These are phyloP conservation scores for Fopius arisanus DNA, from an alignment of 1,140 invertebrate species.

Conservation along the genomic window DNA sequence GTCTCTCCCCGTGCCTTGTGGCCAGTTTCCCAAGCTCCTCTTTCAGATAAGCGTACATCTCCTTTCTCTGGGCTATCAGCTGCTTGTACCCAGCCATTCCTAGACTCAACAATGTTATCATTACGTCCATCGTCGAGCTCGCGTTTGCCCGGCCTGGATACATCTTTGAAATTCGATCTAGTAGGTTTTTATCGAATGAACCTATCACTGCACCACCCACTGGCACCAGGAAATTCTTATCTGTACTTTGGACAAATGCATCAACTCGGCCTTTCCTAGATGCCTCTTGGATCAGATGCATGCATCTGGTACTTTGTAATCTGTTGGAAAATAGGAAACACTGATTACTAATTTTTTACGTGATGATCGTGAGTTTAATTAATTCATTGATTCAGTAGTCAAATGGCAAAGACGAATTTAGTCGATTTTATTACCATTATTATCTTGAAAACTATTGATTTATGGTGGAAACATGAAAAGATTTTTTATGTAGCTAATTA, in stretches of 20 bases:
- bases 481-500: too few relatives aligned
- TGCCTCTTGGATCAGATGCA: constrained; percentile 78
- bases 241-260: constrained; percentile 86
- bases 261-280: constrained; percentile 75
- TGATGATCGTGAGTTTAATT: too few relatives aligned
- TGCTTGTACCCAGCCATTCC: constrained; percentile 75
- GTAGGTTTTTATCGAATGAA: constrained; percentile 73
- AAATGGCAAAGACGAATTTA: too few relatives aligned
- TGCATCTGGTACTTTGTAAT: constrained; percentile 78
- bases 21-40: constrained; percentile 71
- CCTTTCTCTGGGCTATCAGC: constrained; percentile 71
- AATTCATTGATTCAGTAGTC: too few relatives aligned
- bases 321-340: constrained; percentile 42
- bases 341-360: too few relatives aligned
- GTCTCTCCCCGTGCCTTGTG: constrained; percentile 69
- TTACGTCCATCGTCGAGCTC: constrained; percentile 78
- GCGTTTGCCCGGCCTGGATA: constrained; percentile 85
- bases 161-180: constrained; percentile 75
- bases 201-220: constrained; percentile 87
- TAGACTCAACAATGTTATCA: constrained; percentile 82
- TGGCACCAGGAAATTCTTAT: constrained; percentile 90
- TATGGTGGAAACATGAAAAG: too few relatives aligned
- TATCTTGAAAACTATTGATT: too few relatives aligned
- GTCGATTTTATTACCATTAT: too few relatives aligned
- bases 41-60: constrained; percentile 74